Percentiles rank a stretch among this genome's conserved stretches.
Evolutionary conservation across 2,888 invertebrate species (phyloP).

Genomic region (Junonia oenone): DNA sequence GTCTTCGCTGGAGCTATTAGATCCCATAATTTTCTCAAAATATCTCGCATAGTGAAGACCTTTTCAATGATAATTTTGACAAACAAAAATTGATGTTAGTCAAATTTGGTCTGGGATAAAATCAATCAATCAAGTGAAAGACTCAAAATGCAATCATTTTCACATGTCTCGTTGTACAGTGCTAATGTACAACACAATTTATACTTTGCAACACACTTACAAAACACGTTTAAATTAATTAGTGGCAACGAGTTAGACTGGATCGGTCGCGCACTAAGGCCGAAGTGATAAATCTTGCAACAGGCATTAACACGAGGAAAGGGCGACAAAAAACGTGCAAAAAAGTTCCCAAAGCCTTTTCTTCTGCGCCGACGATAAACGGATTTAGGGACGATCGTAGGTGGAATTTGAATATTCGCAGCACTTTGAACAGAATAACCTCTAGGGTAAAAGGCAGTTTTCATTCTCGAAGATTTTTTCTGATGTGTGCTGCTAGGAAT

Average conservation of each 20-base stretch:
- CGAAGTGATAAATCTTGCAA: constrained; percentile 39
- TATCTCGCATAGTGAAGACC: not conserved
- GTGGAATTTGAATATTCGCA: constrained; percentile 26
- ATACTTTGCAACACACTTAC: constrained; percentile 22
- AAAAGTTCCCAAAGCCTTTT: constrained; percentile 29
- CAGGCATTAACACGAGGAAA: constrained; percentile 33
- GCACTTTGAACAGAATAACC: constrained; percentile 15
- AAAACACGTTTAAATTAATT: constrained; percentile 37
- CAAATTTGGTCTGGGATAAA: too few relatives aligned
- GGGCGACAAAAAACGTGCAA: constrained; percentile 37
- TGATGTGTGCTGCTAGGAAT: constrained; percentile 2
- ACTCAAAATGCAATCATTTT: not conserved
- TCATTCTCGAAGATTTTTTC: constrained; percentile 9
- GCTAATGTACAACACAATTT: constrained; percentile 16
- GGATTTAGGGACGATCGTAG: constrained; percentile 30
- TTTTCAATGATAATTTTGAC: not conserved
- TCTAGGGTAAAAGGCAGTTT: constrained; percentile 18
- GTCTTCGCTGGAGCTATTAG: not conserved
- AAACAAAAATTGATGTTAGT: not conserved
- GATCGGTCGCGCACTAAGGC: constrained; percentile 34
- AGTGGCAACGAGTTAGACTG: constrained; percentile 39
- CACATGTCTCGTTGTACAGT: not conserved
- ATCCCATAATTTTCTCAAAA: not conserved
- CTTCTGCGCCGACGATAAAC: constrained; percentile 30
- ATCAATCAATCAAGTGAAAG: not conserved